A percentile compares a stretch with the other conserved stretches of the same genome.
Evolutionary conservation across 1,140 invertebrate genomes (phyloP).

Genomic region (Trachelipus rathkii): DNA sequence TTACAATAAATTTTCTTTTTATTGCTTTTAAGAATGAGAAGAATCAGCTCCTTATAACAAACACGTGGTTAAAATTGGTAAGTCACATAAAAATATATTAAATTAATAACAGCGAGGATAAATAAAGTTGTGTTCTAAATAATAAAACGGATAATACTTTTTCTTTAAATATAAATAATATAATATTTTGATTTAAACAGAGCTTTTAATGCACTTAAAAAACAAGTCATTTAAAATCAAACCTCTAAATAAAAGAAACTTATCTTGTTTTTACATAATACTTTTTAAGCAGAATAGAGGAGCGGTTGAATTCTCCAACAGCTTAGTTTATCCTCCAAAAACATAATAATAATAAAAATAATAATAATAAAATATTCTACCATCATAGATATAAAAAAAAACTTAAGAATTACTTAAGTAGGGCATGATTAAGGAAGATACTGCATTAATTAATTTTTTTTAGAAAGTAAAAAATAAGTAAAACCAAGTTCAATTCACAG

Average conservation of each 20-base stretch:
- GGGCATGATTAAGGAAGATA: too few species aligned
- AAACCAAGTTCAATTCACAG: too few species aligned
- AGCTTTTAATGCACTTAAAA: conserved; percentile 2
- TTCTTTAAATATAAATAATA: conserved; percentile 8
- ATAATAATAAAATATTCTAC: too few species aligned
- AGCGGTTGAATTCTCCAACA: conserved; percentile 29
- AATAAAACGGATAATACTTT: conserved; percentile 40
- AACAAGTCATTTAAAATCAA: background rate
- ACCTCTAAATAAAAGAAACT: conserved; percentile 9
- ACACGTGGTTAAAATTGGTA: conserved; percentile 88
- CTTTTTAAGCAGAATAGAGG: too few species aligned
- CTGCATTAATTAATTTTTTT: too few species aligned
- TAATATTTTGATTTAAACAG: background rate
- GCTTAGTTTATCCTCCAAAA: conserved; percentile 47
- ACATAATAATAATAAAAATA: too few species aligned
- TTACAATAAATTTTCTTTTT: conserved; percentile 53
- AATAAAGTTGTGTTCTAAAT: conserved; percentile 47
- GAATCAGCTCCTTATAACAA: conserved; percentile 86
- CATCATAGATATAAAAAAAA: too few species aligned
- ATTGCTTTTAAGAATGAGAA: conserved; percentile 71
- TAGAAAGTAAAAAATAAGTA: too few species aligned
- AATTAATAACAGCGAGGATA: conserved; percentile 47
- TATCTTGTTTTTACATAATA: too few species aligned
- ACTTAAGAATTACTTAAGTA: too few species aligned
- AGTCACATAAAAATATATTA: conserved; percentile 52